Percentiles rank a stretch among this genome's conserved stretches.
These are phyloP conservation scores for Rotaria socialis DNA, from an alignment of 2,888 invertebrate genomes.

Conservation along the genomic window DNA sequence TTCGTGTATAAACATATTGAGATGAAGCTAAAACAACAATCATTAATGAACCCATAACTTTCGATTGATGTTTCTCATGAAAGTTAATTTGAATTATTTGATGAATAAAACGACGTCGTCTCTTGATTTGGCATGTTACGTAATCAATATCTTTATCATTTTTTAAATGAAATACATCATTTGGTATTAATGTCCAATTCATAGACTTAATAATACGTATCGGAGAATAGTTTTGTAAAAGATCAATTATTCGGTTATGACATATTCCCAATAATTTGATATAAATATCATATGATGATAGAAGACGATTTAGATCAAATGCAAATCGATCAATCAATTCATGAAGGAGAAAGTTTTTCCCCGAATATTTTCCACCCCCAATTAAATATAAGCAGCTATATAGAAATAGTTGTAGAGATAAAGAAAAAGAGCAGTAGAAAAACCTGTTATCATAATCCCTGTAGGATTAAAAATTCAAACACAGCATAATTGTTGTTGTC, in stretches of 20 bases:
- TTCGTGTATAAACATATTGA: conserved; percentile 13
- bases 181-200: not conserved
- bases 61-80: not conserved
- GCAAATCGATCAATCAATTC: not conserved
- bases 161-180: not conserved
- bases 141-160: conserved; percentile 19
- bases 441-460: too few relatives aligned
- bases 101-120: conserved; percentile 10
- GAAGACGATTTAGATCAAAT: conserved; percentile 20
- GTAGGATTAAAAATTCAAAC: too few relatives aligned
- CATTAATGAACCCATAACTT: not conserved
- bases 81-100: conserved; percentile 14
- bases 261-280: conserved; percentile 17
- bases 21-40: conserved; percentile 11
- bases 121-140: not conserved
- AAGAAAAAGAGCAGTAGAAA: not conserved
- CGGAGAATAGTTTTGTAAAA: conserved; percentile 4
- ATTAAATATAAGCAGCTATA: conserved; percentile 25
- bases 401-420: not conserved
- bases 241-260: conserved; percentile 14
- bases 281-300: conserved; percentile 5
- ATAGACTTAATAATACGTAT: not conserved
- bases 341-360: not conserved
- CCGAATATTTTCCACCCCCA: conserved; percentile 28
- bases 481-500: too few relatives aligned